Percentiles rank a stretch among this genome's conserved stretches.
Evolutionary conservation across 2,797 vertebrate genomes (phyloP).

Genomic region (Catostomus latipinnis): DNA sequence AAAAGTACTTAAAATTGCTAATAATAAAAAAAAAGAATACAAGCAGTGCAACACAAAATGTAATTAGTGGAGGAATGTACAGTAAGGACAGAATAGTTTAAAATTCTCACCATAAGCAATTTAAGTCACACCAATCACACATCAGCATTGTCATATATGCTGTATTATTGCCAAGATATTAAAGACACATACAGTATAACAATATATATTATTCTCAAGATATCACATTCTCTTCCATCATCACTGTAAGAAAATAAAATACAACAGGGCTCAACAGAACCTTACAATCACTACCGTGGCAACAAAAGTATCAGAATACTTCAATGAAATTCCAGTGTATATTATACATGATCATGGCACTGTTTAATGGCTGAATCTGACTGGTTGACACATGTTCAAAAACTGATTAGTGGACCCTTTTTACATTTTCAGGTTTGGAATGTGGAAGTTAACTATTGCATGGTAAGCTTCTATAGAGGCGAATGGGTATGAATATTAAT

Average conservation of each 20-base stretch:
- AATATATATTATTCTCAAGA: neutral
- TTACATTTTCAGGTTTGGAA: too few relatives aligned
- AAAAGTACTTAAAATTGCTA: neutral
- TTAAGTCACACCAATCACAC: neutral
- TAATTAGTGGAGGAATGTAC: neutral
- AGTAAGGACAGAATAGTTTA: neutral
- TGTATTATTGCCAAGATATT: neutral
- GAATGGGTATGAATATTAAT: too few relatives aligned
- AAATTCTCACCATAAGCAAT: neutral
- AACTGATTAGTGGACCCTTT: too few relatives aligned
- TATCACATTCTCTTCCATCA: neutral
- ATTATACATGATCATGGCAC: neutral
- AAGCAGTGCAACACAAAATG: conserved; percentile 5
- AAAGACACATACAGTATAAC: neutral
- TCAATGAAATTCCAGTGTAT: neutral
- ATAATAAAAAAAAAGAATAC: neutral
- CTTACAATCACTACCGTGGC: neutral
- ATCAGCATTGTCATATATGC: neutral
- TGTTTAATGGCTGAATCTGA: neutral
- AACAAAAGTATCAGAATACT: neutral
- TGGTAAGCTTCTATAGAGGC: too few relatives aligned
- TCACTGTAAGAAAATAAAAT: neutral
- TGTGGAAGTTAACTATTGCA: too few relatives aligned
- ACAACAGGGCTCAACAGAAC: neutral
- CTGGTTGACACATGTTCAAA: too few relatives aligned